Percentiles rank a stretch among this genome's conserved stretches.
Conservation (phyloP, 2,888 invertebrate genomes). For the Polydrusus pterygomalis region DNA sequence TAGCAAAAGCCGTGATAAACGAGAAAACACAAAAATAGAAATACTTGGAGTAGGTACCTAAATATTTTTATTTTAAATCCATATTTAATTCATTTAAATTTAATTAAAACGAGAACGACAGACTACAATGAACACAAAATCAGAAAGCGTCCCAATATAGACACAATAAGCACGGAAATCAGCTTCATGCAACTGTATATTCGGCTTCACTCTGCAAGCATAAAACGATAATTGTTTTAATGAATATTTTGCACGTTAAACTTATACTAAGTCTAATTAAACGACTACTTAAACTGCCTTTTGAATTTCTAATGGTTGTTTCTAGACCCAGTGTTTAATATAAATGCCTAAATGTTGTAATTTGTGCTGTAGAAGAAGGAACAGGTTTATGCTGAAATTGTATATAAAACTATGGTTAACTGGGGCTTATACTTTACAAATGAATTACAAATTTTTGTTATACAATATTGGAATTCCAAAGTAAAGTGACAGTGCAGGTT, state of each 20-base stretch:
- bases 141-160: background rate
- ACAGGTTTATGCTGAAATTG: background rate
- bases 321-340: background rate
- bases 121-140: background rate
- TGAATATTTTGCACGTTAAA: constrained; percentile 11
- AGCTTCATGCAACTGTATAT: background rate
- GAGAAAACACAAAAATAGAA: too few species aligned
- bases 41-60: too few species aligned
- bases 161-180: background rate
- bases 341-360: background rate
- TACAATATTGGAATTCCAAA: too few species aligned
- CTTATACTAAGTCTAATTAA: background rate
- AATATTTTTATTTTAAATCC: too few species aligned
- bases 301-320: background rate
- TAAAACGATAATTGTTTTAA: background rate
- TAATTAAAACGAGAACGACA: background rate
- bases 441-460: too few species aligned
- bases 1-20: too few species aligned
- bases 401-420: too few species aligned
- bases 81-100: background rate
- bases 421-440: too few species aligned
- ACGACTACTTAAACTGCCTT: background rate
- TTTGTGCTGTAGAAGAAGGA: too few species aligned
- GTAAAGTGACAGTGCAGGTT: too few species aligned
- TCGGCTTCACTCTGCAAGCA: constrained; percentile 4